phyloP scores from a whole-genome alignment of 1,140 invertebrate species.

The Micrasema longulum region DNA sequence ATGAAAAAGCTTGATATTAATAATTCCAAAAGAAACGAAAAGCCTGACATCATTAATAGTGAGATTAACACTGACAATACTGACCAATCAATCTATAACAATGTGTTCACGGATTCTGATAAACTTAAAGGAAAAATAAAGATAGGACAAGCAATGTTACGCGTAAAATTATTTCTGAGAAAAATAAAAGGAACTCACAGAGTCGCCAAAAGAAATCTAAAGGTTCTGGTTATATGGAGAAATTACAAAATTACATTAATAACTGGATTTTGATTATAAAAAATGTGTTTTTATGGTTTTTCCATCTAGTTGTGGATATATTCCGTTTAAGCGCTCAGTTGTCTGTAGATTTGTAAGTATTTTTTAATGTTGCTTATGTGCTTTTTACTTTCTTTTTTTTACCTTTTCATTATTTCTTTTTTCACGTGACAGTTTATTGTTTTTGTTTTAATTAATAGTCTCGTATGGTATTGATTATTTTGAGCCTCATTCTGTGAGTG shows the following conservation, averaged over 20 bases:
- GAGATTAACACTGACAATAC: conserved; percentile 1
- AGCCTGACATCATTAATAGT: conserved; percentile 56
- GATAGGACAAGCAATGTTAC: conserved; percentile 66
- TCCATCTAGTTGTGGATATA: conserved; percentile 82
- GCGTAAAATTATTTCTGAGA: conserved; percentile 57
- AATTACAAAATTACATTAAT: conserved; percentile 71
- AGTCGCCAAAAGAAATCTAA: conserved; percentile 62
- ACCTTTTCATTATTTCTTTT: conserved; percentile 7
- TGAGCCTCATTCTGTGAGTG: background rate
- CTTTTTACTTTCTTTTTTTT: too few relatives aligned
- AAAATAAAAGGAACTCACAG: conserved; percentile 62
- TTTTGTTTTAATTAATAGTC: background rate
- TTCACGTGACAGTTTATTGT: conserved; percentile 33
- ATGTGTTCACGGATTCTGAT: conserved; percentile 57
- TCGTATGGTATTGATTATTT: background rate
- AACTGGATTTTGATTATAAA: conserved; percentile 77
- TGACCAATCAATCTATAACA: conserved; percentile 56
- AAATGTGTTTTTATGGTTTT: conserved; percentile 79
- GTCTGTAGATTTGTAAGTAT: conserved; percentile 79
- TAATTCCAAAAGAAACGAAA: conserved; percentile 56
- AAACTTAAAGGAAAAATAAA: conserved; percentile 65
- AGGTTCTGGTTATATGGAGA: conserved; percentile 62
- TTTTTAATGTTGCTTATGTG: background rate
- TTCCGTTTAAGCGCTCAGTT: conserved; percentile 81
- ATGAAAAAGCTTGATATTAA: conserved; percentile 53